Percentiles rank a stretch among this genome's conserved stretches.
phyloP scores from a whole-genome alignment of 2,113 vertebrate species.

The Catagonus wagneri region DNA sequence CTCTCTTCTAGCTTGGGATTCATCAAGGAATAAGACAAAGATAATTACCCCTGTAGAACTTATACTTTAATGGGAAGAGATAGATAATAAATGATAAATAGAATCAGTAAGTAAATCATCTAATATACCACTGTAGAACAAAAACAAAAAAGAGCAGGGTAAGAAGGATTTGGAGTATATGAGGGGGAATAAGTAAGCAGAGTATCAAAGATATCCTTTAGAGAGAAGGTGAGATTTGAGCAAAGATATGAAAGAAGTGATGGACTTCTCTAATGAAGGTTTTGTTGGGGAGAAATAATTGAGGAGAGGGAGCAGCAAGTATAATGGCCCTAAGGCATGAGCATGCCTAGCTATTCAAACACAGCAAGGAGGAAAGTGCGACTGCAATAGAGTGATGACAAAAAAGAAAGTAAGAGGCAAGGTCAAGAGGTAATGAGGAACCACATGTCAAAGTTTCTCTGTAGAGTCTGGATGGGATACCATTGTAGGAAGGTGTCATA shows the following conservation, averaged over 20 bases:
- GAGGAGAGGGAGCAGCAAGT: neutral
- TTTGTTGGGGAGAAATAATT: neutral
- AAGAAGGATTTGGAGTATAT: neutral
- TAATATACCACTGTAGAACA: neutral
- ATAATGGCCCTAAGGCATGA: neutral
- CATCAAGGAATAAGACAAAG: neutral
- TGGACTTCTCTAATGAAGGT: neutral
- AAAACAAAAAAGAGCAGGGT: neutral
- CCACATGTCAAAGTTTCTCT: neutral
- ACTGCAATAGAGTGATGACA: neutral
- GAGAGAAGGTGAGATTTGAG: neutral
- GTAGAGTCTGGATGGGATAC: neutral
- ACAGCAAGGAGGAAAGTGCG: neutral
- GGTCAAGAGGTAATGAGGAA: neutral
- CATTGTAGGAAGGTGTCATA: neutral
- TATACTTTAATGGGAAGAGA: neutral
- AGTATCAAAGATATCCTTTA: neutral
- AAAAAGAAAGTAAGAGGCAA: neutral
- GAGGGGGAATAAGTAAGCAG: rapidly evolving
- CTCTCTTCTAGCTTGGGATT: neutral
- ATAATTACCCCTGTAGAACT: neutral
- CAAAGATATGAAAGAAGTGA: neutral
- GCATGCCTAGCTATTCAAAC: neutral
- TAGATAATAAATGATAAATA: neutral
- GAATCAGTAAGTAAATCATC: neutral